A percentile compares a stretch with the other conserved stretches of the same genome.
Conservation (phyloP, 2,888 invertebrate genomes). For the Leptinotarsa tumamoca region DNA sequence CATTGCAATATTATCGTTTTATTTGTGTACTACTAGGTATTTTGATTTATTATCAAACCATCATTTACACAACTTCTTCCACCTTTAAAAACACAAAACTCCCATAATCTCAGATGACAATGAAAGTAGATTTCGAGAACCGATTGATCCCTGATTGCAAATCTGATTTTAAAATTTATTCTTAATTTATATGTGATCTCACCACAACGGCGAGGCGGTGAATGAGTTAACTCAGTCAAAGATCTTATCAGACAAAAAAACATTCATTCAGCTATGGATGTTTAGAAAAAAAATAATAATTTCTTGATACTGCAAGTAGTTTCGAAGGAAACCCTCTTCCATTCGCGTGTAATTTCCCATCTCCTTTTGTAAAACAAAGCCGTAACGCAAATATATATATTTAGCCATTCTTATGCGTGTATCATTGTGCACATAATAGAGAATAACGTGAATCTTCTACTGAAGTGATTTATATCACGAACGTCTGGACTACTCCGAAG, state of each 20-base stretch:
- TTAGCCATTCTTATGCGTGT: constrained; percentile 36
- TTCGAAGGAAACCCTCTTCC: constrained; percentile 26
- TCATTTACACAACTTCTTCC: no score
- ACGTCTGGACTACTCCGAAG: constrained; percentile 33
- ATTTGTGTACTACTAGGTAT: no score
- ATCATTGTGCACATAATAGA: constrained; percentile 40
- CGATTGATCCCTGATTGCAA: neutral
- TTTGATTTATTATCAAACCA: no score
- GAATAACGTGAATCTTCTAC: constrained; percentile 38
- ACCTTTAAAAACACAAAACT: no score
- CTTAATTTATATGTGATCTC: neutral
- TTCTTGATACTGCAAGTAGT: constrained; percentile 21
- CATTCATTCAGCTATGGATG: constrained; percentile 25
- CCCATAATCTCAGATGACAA: neutral
- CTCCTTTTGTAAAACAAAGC: constrained; percentile 39
- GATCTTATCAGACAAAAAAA: constrained; percentile 32
- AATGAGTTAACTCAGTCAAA: constrained; percentile 30
- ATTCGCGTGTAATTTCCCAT: constrained; percentile 32
- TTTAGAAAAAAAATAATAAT: constrained; percentile 18
- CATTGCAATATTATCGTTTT: no score
- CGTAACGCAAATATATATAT: constrained; percentile 41
- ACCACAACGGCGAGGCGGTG: constrained; percentile 24
- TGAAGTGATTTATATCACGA: constrained; percentile 50
- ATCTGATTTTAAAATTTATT: neutral
- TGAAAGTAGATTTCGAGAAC: neutral